Evolutionary conservation across 2,888 invertebrate genomes (phyloP).

Genomic region (Hololepta plana): DNA sequence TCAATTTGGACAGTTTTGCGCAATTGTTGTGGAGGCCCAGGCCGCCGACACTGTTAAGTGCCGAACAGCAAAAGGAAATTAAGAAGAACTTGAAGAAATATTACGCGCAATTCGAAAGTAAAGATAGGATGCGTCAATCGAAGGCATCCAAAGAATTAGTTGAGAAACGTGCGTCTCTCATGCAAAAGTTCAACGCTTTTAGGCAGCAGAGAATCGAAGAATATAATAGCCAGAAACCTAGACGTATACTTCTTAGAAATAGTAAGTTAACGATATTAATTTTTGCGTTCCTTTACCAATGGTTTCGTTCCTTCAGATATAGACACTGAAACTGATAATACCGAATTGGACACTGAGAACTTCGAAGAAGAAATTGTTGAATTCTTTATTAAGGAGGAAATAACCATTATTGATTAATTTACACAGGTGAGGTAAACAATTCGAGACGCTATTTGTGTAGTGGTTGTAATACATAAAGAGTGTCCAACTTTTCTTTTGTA

Average conservation of each 20-base stretch:
- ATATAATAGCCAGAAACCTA: slow-evolving; percentile 60
- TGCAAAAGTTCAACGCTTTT: slow-evolving; percentile 74
- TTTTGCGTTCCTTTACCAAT: background rate
- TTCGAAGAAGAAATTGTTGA: slow-evolving; percentile 91
- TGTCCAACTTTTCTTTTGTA: too few species aligned
- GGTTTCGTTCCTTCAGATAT: slow-evolving; percentile 44
- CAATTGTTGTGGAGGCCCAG: slow-evolving; percentile 94
- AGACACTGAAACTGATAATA: slow-evolving; percentile 83
- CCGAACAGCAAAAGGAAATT: slow-evolving; percentile 82
- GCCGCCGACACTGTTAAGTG: slow-evolving; percentile 65
- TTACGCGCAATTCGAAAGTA: slow-evolving; percentile 87
- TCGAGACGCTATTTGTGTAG: background rate
- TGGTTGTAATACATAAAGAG: slow-evolving; percentile 2
- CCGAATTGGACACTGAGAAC: slow-evolving; percentile 69
- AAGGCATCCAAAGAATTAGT: slow-evolving; percentile 91
- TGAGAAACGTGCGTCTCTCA: slow-evolving; percentile 74
- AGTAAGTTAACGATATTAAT: slow-evolving; percentile 39
- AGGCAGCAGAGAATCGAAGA: slow-evolving; percentile 55
- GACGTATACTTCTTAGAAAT: slow-evolving; percentile 68
- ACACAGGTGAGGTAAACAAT: too few species aligned
- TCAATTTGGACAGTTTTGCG: slow-evolving; percentile 82
- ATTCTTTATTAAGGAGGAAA: slow-evolving; percentile 96
- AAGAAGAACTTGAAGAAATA: slow-evolving; percentile 97
- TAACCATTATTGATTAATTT: slow-evolving; percentile 58
- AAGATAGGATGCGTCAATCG: slow-evolving; percentile 82